Base-by-base conservation (phyloP, 1,140 invertebrate genomes). In the Ceratina calcarata region DNA sequence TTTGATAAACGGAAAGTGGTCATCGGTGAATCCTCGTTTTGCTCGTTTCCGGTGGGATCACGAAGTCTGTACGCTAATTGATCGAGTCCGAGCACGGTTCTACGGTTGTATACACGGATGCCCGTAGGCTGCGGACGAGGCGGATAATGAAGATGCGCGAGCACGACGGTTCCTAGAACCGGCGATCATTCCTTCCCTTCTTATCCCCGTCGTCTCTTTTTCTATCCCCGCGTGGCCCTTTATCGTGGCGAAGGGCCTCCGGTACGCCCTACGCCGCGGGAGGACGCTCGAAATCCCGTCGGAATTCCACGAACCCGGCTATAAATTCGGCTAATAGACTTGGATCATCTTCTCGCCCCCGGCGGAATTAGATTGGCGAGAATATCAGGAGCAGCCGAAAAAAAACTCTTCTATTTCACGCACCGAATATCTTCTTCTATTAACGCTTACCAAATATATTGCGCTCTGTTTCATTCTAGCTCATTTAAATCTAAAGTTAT, bases 71-170 rank as follows among this genome's bases (percentile, higher is more conserved):
- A 82, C 83, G 83, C 89, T 90, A 90, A 90, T 90, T 90, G 88
- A 89, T 89, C 86, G 73, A 85, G 81, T 77, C 81, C 60, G 79
- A 76, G 80, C 80, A 79, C 80, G 83, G 80, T 80, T 83, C 87
- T 78, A 81, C 66, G 62, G 85, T 55, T 80, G 84, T 82, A 82
- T 78, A 71, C 75, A 78, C 75, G 76, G 61, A 76, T 83, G 84
- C 83, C 83, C 70, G 76, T 74, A 78, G 78, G 78, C 76, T 45
- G 62, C 83, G 66, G 45, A 69, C 66, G 72, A 66, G 27, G 6
- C 37, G 80, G 78, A 87, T 89, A 90, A 89, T 90, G 88, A 89
- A 90, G 89, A 90, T 85, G 86, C 88, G 86, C 84, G 77, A 75
- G 85, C 89, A 89, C 87, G 88, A 90, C 64, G 85, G 76, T 90